These are phyloP conservation scores for Nyctalus aviator DNA, from an alignment of 2,797 vertebrate species.

Conservation along the genomic window DNA sequence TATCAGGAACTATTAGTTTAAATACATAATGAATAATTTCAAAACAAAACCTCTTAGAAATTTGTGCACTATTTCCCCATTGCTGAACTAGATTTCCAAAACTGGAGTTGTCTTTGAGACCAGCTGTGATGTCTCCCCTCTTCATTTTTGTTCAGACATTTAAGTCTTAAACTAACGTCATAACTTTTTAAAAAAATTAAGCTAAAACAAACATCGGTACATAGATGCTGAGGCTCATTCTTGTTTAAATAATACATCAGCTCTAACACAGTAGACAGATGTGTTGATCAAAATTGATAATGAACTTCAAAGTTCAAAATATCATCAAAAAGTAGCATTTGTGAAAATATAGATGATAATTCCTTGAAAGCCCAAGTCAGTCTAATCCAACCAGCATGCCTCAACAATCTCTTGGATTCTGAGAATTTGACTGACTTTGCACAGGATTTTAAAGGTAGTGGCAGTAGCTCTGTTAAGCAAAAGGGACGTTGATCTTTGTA, in stretches of 20 bases:
- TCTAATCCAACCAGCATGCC: neutral
- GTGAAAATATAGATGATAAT: neutral
- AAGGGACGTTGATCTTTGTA: neutral
- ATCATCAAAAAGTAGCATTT: neutral
- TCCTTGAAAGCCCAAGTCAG: neutral
- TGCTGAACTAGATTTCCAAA: neutral
- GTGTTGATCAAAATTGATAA: neutral
- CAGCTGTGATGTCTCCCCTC: neutral
- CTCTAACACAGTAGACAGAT: neutral
- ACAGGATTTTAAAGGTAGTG: neutral
- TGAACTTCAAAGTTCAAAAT: neutral
- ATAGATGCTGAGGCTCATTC: neutral
- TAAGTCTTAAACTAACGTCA: neutral
- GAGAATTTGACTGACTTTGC: neutral
- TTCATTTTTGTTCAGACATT: neutral
- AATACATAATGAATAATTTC: constrained; percentile 1
- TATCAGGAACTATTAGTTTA: neutral
- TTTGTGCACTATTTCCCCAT: neutral
- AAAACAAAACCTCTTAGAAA: neutral
- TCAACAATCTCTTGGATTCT: neutral
- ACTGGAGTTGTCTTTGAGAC: neutral
- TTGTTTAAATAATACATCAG: neutral
- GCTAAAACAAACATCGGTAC: neutral
- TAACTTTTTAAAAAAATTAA: neutral
- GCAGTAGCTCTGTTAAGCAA: neutral